These are phyloP conservation scores for Drosophila kanapiae DNA, from an alignment of 1,140 invertebrate species.

Conservation along the genomic window DNA sequence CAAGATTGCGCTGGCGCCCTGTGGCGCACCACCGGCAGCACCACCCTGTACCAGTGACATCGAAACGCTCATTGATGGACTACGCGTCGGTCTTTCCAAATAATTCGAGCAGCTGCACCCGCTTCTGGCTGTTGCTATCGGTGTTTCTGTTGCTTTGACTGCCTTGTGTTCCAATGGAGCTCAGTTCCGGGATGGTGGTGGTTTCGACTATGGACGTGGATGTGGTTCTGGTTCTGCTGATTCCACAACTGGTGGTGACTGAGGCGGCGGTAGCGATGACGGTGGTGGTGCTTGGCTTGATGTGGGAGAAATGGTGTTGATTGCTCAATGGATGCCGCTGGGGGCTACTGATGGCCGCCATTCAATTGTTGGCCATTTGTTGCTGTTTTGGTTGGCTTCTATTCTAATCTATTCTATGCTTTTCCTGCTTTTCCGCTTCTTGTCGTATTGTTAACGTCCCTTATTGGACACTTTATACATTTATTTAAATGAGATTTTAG, in stretches of 20 bases:
- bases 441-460: conserved; percentile 26
- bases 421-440: conserved; percentile 2
- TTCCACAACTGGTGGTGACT: conserved; percentile 17
- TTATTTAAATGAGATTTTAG: conserved; percentile 51
- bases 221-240: conserved; percentile 24
- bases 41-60: conserved; percentile 91
- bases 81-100: conserved; percentile 83
- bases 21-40: conserved; percentile 88
- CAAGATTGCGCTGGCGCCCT: conserved; percentile 87
- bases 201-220: conserved; percentile 22
- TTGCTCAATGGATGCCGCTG: conserved; percentile 89
- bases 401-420: conserved; percentile 17
- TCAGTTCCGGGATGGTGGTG: conserved; percentile 32
- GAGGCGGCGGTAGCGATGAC: conserved; percentile 52
- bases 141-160: conserved; percentile 1
- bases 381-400: conserved; percentile 46
- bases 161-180: conserved; percentile 28
- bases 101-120: conserved; percentile 67
- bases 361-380: conserved; percentile 86
- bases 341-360: conserved; percentile 92
- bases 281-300: conserved; percentile 55
- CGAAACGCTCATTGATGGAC: conserved; percentile 92
- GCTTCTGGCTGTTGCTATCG: conserved; percentile 17
- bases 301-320: conserved; percentile 80
- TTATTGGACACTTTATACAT: conserved; percentile 39